Evolutionary conservation across 2,888 invertebrate species (phyloP).

Genomic region (Meteorus cinctellus): DNA sequence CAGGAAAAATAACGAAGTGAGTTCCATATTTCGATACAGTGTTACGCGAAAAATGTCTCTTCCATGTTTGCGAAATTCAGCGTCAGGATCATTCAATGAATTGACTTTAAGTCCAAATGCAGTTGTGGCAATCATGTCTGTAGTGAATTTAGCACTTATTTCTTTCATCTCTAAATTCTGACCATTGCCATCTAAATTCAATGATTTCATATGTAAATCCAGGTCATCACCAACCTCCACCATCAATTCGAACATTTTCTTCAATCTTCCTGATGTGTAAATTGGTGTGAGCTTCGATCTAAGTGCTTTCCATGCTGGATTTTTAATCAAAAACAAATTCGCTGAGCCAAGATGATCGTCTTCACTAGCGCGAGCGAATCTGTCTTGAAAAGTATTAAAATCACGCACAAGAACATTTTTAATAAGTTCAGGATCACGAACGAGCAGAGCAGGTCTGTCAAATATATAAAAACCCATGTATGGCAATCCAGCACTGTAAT

Average conservation of each 20-base stretch:
- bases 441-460: conserved; percentile 72
- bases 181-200: conserved; percentile 54
- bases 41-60: conserved; percentile 70
- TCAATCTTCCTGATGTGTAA: conserved; percentile 69
- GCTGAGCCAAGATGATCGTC: conserved; percentile 69
- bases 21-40: conserved; percentile 67
- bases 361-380: conserved; percentile 63
- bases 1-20: conserved; percentile 72
- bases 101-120: conserved; percentile 75
- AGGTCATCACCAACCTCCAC: conserved; percentile 57
- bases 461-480: conserved; percentile 71
- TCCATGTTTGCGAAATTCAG: conserved; percentile 72
- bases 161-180: conserved; percentile 64
- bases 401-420: conserved; percentile 74
- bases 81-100: conserved; percentile 71
- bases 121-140: conserved; percentile 74
- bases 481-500: conserved; percentile 59
- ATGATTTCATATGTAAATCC: conserved; percentile 49
- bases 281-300: conserved; percentile 73
- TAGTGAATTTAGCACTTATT: conserved; percentile 63
- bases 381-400: conserved; percentile 72
- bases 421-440: conserved; percentile 73
- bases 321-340: conserved; percentile 73
- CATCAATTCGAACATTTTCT: conserved; percentile 64
- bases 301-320: conserved; percentile 72